Evolutionary conservation across 2,113 vertebrate genomes (phyloP).

Genomic region (Blennius ocellaris): DNA sequence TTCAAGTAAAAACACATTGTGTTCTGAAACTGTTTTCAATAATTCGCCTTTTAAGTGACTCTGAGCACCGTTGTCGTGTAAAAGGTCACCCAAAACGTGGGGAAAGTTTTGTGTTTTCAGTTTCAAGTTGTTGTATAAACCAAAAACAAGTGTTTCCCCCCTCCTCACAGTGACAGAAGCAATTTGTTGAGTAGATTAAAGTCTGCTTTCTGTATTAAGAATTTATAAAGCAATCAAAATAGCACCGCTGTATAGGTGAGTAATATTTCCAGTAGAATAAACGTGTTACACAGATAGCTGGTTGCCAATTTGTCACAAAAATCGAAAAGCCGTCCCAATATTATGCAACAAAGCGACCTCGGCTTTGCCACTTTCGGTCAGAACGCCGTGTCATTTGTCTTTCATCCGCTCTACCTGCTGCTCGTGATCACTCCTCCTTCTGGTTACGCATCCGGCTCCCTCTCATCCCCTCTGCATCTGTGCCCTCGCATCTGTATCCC

Average conservation of each 20-base stretch:
- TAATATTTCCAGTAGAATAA: not conserved
- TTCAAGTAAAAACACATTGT: no score
- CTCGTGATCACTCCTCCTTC: not conserved
- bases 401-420: not conserved
- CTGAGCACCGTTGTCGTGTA: no score
- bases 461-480: conserved; percentile 2
- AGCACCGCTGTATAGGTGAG: not conserved
- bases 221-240: not conserved
- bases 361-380: not conserved
- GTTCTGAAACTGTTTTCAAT: no score
- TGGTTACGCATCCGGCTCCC: not conserved
- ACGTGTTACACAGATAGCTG: not conserved
- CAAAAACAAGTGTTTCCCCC: no score
- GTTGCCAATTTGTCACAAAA: not conserved
- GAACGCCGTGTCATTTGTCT: not conserved
- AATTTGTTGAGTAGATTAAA: no score
- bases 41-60: no score
- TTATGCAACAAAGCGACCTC: not conserved
- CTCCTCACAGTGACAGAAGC: no score
- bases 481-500: not conserved
- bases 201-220: not conserved
- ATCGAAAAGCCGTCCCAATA: not conserved
- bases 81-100: no score
- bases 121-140: no score
- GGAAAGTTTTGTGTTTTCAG: no score